A percentile compares a stretch with the other conserved stretches of the same genome.
Evolutionary conservation across 1,140 invertebrate species (phyloP).

Genomic region (Brachionus koreanus): DNA sequence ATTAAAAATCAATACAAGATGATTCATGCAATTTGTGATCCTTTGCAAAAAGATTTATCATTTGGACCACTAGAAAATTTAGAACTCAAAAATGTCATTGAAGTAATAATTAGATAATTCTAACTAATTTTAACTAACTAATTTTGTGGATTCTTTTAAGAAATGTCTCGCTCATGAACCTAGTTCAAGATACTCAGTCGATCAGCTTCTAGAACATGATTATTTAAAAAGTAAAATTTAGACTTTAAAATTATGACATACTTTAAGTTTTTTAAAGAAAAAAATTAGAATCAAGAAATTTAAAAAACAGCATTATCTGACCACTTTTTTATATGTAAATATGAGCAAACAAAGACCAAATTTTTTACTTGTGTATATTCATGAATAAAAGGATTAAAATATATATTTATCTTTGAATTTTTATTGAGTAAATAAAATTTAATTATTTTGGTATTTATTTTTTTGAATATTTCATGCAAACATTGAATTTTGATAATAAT

Average conservation of each 20-base stretch:
- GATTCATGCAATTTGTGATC: conserved; percentile 75
- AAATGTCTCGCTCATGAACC: conserved; percentile 70
- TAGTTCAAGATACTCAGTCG: conserved; percentile 67
- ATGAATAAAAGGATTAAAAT: not conserved
- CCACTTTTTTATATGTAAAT: not conserved
- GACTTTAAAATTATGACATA: not conserved
- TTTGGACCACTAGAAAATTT: conserved; percentile 64
- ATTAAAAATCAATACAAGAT: conserved; percentile 71
- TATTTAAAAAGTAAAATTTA: conserved; percentile 58
- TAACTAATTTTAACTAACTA: not conserved
- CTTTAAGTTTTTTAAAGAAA: not conserved
- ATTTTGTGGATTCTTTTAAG: too few species aligned
- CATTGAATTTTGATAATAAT: not conserved
- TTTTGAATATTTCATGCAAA: too few species aligned
- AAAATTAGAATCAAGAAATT: not conserved
- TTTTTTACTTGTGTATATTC: not conserved
- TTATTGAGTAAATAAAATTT: too few species aligned
- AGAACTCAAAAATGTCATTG: conserved; percentile 55
- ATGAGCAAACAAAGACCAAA: not conserved
- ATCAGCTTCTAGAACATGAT: conserved; percentile 67
- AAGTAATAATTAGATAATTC: conserved; percentile 47
- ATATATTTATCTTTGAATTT: too few species aligned
- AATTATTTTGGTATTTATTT: too few species aligned
- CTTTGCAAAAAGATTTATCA: conserved; percentile 67
- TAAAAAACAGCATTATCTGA: not conserved